These are phyloP conservation scores for Eudemis profundana DNA, from an alignment of 2,888 invertebrate genomes.

Conservation along the genomic window DNA sequence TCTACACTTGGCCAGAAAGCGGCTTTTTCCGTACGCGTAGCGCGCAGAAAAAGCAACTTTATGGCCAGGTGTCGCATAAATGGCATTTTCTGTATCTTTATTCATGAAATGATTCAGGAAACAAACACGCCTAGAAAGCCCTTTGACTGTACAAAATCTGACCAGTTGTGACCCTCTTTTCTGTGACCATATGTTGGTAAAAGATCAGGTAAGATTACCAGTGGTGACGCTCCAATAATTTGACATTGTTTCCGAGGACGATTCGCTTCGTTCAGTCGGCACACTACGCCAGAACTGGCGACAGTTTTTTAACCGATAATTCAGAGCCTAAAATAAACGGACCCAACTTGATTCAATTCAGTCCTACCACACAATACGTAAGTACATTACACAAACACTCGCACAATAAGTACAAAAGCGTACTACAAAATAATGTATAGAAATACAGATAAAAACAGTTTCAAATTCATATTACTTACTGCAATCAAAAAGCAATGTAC, in stretches of 20 bases:
- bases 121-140: no score
- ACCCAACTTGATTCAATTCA: constrained; percentile 9
- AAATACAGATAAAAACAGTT: constrained; percentile 66
- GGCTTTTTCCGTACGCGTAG: no score
- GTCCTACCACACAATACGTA: constrained; percentile 50
- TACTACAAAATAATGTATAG: constrained; percentile 56
- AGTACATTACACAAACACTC: constrained; percentile 61
- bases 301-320: neutral
- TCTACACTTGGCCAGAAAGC: no score
- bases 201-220: neutral
- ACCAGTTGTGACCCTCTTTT: no score
- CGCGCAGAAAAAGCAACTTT: no score
- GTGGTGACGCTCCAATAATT: neutral
- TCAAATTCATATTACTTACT: constrained; percentile 35
- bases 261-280: constrained; percentile 1
- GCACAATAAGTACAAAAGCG: constrained; percentile 77
- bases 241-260: neutral
- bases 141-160: no score
- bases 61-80: no score
- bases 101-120: no score
- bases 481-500: constrained; percentile 30
- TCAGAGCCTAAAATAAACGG: neutral
- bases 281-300: neutral
- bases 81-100: no score
- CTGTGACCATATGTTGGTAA: no score